These are phyloP conservation scores for Macquaria ambigua DNA, from an alignment of 2,113 vertebrate genomes.

Conservation along the genomic window DNA sequence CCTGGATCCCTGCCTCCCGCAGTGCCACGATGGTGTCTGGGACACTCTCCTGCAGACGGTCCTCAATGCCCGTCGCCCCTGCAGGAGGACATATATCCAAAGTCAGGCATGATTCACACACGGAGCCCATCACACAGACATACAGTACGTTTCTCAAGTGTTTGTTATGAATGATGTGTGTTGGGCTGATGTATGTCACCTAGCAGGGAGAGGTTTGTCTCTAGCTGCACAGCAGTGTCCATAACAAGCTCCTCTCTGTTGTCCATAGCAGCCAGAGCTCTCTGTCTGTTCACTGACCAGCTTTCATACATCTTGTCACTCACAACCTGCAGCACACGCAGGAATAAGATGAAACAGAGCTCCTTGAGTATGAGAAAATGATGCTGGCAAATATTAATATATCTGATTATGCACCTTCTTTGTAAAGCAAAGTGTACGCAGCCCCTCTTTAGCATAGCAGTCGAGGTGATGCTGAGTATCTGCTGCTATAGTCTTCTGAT, in stretches of 20 bases:
- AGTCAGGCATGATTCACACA: constrained; percentile 23
- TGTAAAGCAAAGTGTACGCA: constrained; percentile 92
- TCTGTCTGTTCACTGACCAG: constrained; percentile 89
- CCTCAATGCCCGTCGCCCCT: constrained; percentile 97
- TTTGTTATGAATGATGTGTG: background rate
- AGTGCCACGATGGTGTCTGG: constrained; percentile 91
- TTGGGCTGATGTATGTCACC: constrained; percentile 62
- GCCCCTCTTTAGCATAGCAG: constrained; percentile 89
- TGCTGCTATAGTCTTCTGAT: constrained; percentile 82
- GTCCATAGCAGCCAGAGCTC: constrained; percentile 86
- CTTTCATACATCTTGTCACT: constrained; percentile 85
- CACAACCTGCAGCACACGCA: constrained; percentile 84
- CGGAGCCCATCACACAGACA: constrained; percentile 11
- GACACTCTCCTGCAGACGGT: constrained; percentile 93
- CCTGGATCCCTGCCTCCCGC: constrained; percentile 91
- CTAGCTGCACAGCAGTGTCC: constrained; percentile 70
- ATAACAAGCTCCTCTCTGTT: constrained; percentile 76
- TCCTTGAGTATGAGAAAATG: background rate
- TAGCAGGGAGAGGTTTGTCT: constrained; percentile 75
- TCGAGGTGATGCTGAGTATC: constrained; percentile 92
- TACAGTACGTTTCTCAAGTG: constrained; percentile 1
- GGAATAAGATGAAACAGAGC: constrained; percentile 2
- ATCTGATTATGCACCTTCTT: constrained; percentile 88
- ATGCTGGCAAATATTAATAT: background rate
- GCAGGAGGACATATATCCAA: constrained; percentile 37